These are phyloP conservation scores for Scortum barcoo DNA, from an alignment of 2,113 vertebrate species.

Conservation along the genomic window DNA sequence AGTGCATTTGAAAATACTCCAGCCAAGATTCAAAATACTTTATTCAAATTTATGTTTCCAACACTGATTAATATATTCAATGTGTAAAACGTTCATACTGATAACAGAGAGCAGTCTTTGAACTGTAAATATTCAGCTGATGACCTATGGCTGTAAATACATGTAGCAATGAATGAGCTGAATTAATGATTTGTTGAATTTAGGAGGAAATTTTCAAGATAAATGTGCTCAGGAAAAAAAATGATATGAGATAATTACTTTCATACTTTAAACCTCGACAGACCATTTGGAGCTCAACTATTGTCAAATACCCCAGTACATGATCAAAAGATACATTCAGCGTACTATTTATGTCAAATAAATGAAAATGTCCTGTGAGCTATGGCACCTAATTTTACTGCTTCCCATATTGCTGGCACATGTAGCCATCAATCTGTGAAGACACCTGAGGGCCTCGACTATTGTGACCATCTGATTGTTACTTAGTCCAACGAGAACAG, in stretches of 20 bases:
- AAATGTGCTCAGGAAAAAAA: slow-evolving; percentile 6
- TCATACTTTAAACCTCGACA: slow-evolving; percentile 23
- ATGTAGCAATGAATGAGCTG: background rate
- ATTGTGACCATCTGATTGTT: background rate
- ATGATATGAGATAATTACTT: slow-evolving; percentile 1
- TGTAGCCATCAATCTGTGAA: background rate
- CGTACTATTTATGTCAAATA: slow-evolving; percentile 6
- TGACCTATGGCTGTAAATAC: slow-evolving; percentile 1
- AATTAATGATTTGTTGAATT: background rate
- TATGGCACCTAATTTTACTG: background rate
- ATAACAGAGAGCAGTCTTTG: background rate
- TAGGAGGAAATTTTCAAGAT: slow-evolving; percentile 6
- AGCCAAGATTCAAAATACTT: slow-evolving; percentile 5
- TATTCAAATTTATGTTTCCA: background rate
- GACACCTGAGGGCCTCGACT: background rate
- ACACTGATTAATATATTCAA: background rate
- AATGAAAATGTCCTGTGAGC: background rate
- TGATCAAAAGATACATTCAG: slow-evolving; percentile 33
- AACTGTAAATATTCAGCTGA: background rate
- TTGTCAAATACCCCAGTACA: slow-evolving; percentile 16
- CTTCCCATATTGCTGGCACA: background rate
- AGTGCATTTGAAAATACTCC: background rate
- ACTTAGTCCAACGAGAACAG: background rate
- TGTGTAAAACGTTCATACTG: background rate
- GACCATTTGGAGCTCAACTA: slow-evolving; percentile 16